Evolutionary conservation across 2,113 vertebrate species (phyloP), one percentile per base, ranked within the genome.

Genomic region (Aplodontia rufa): DNA sequence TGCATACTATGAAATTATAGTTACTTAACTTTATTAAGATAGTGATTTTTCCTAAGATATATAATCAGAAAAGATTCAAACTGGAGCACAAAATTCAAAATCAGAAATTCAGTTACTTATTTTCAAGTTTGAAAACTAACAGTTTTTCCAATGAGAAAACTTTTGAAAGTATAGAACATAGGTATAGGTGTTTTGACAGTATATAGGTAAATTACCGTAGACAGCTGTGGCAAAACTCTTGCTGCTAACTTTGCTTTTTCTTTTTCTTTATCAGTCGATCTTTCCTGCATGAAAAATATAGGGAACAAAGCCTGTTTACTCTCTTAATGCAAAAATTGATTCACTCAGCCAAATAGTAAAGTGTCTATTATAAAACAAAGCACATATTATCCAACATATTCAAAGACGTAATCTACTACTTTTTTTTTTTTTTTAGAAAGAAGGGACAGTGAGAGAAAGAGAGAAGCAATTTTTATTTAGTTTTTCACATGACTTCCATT

Each of bases 211-310:
- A 89, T 97, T 98, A 98, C 98, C 98, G 19, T 96, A 82, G 98
- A n/a, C 10, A 97, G 32, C 26, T 97, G 98, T 53, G 98, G 98
- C n/a, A 98, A 92, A 91, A 98, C 98, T 72, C 88, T 94, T n/a
- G n/a, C 68, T 12, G 91, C 22, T n/a, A 30, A 84, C 95, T 97
- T 98, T 58, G 82, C 10, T 60, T 60, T 60, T 60, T 8, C 58
- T 93, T 98, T 98, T 64, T 91, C 91, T 97, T 97, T 98, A 91
- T 26, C 62, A 17, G 42, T 1, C 13, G 37, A 51, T 80, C 94
- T 82, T 42, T 92, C 94, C 98, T 98, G 87, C 19, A 47, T 60
- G 30, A 76, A 94, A 81, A 94, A 90, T 45, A 66, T 49, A 26
- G 58, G 22, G 10, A 74, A 17, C 5, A 79, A 88, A 94, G 82